phyloP scores from a whole-genome alignment of 2,888 invertebrate species.

The Torymus aiolomorphi region DNA sequence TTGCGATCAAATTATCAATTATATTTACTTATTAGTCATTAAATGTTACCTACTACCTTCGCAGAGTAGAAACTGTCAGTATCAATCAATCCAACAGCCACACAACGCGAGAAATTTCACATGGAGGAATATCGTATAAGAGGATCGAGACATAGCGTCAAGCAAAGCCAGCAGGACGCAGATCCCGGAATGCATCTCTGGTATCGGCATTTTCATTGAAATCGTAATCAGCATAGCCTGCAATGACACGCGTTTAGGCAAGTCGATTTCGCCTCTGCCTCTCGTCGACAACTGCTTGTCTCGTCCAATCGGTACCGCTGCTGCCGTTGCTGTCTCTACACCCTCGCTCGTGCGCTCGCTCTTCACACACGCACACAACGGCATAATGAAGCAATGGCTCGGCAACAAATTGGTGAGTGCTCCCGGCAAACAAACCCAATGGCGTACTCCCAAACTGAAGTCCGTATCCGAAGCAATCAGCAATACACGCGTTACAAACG shows the following conservation, averaged over 20 bases:
- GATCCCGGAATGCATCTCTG: neutral
- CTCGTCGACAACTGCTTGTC: too few relatives aligned
- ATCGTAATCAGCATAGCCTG: slow-evolving; percentile 26
- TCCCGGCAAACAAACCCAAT: slow-evolving; percentile 59
- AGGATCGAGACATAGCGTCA: too few relatives aligned
- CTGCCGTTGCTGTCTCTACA: neutral
- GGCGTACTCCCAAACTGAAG: slow-evolving; percentile 50
- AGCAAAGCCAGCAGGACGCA: too few relatives aligned
- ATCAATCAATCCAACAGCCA: too few relatives aligned
- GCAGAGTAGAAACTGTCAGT: too few relatives aligned
- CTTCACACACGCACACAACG: neutral
- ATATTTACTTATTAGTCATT: too few relatives aligned
- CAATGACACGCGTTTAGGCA: slow-evolving; percentile 38
- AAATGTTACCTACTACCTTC: too few relatives aligned
- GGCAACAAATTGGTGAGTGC: slow-evolving; percentile 59
- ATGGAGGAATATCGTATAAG: too few relatives aligned
- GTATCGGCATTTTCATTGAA: slow-evolving; percentile 29
- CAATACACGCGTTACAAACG: slow-evolving; percentile 66
- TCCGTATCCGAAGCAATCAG: slow-evolving; percentile 66
- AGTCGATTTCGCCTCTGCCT: neutral
- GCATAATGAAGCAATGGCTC: slow-evolving; percentile 54
- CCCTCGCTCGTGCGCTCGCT: too few relatives aligned
- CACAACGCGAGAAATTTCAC: too few relatives aligned
- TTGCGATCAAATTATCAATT: too few relatives aligned
- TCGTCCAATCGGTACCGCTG: too few relatives aligned